phyloP scores from a whole-genome alignment of 1,140 invertebrate species.

The Drosophila subpulchrella region DNA sequence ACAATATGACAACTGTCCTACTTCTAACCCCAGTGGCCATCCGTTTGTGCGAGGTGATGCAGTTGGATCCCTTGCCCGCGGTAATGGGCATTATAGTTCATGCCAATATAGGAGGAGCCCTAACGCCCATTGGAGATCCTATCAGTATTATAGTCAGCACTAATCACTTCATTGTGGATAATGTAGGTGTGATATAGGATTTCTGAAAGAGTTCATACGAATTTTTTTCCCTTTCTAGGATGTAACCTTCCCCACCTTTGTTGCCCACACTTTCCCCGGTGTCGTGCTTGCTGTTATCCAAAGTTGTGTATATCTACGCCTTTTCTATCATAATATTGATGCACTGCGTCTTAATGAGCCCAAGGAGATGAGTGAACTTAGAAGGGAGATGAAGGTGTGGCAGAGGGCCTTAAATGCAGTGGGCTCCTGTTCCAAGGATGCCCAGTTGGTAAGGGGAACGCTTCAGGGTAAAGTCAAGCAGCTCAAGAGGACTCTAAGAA shows the following conservation, averaged over 20 bases:
- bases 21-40: constrained; percentile 93
- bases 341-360: constrained; percentile 88
- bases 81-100: constrained; percentile 90
- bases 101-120: constrained; percentile 92
- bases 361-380: constrained; percentile 88
- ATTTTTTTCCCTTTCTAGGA: too few relatives aligned
- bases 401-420: constrained; percentile 89
- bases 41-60: constrained; percentile 91
- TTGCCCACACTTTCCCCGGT: constrained; percentile 89
- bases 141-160: constrained; percentile 93
- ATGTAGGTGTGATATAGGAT: too few relatives aligned
- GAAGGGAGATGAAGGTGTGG: constrained; percentile 91
- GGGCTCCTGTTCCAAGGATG: constrained; percentile 90
- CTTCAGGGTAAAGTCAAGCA: constrained; percentile 88
- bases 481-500: constrained; percentile 87
- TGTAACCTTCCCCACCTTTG: constrained; percentile 89
- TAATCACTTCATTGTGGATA: constrained; percentile 87
- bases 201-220: too few relatives aligned
- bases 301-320: constrained; percentile 87
- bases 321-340: constrained; percentile 87
- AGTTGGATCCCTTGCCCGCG: constrained; percentile 90
- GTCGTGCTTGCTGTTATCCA: constrained; percentile 87
- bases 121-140: constrained; percentile 92
- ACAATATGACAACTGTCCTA: constrained; percentile 92
- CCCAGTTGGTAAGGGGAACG: constrained; percentile 88